A percentile compares a stretch with the other conserved stretches of the same genome.
Evolutionary conservation across 1,140 invertebrate species (phyloP).

Genomic region (Meloidogyne exigua): DNA sequence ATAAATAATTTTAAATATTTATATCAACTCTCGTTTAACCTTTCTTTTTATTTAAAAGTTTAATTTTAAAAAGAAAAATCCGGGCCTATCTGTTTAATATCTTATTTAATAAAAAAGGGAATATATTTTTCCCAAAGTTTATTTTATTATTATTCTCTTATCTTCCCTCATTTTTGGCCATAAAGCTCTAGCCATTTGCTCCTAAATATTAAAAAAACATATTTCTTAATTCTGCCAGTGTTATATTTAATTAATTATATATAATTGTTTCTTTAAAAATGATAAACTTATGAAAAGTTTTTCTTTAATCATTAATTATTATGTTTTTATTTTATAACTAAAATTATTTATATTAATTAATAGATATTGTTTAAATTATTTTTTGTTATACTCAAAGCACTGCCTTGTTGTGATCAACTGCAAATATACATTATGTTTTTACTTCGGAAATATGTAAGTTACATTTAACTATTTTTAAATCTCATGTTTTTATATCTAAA

Average conservation of each 20-base stretch:
- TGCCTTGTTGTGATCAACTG: too few relatives aligned
- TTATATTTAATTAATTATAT: not conserved
- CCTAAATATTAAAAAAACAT: not conserved
- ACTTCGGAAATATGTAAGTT: too few relatives aligned
- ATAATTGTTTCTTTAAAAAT: not conserved
- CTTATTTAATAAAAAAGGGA: too few relatives aligned
- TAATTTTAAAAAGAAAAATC: too few relatives aligned
- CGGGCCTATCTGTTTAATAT: too few relatives aligned
- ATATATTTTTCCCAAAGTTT: not conserved
- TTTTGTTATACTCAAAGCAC: not conserved
- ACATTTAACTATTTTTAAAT: not conserved
- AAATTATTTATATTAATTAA: not conserved
- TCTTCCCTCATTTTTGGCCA: not conserved
- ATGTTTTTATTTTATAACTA: not conserved
- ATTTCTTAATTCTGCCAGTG: too few relatives aligned
- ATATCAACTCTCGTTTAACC: not conserved
- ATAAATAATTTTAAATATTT: not conserved
- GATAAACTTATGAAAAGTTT: not conserved
- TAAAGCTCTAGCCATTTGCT: not conserved
- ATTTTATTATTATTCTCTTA: not conserved
- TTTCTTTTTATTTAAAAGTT: not conserved
- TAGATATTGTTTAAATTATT: conserved; percentile 6
- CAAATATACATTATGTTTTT: too few relatives aligned
- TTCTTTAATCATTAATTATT: not conserved
- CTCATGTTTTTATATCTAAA: not conserved